Evolutionary conservation across 2,797 vertebrate species (phyloP), one percentile per base, ranked within the genome.

Genomic region (Miopithecus talapoin): DNA sequence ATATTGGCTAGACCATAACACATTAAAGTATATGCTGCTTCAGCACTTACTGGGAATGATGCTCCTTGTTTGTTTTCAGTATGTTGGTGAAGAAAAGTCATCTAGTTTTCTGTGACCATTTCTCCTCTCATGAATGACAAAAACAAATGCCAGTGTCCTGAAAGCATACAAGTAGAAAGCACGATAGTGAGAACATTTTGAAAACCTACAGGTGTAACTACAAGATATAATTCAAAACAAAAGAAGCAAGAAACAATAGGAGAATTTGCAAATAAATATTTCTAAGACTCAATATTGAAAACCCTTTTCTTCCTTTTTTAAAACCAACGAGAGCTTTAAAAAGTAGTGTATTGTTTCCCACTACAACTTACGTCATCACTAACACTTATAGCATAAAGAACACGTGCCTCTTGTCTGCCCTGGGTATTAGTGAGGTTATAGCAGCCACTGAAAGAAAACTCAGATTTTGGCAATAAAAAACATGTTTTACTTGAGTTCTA

Each of bases 401-500:
- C 10, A 5, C 50, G 46, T 92, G 55, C 36, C 30, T 89, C 43
- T 75, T 79, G 64, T 68, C 70, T 89, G 48, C 24, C 85, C 89
- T 91, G 93, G 75, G 70, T 91, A 84, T 94, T 53, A 90, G 30
- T 39, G 10, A 83, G 50, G 19, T 81, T 89, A 36, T 55, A 76
- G 55, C 81, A 94, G 59, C 48, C 91, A 96, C 89, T 43, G 33
- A 95, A 94, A 95, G 17, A 89, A 30, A 93, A 61, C 11, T 89
- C 57, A 74, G 24, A 50, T 81, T 80, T 95, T 91, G 84, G 80
- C 87, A 94, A 61, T n/a, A 91, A 75, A 87, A 72, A 74, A 80
- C 33, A 74, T 13, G 92, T 97, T 96, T 96, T 68, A 92, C 21
- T 96, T 28, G 14, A 88, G 39, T 85, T 96, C 43, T 79, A 91